Conservation (phyloP, 2,113 vertebrate species). For the Paralichthys olivaceus region DNA sequence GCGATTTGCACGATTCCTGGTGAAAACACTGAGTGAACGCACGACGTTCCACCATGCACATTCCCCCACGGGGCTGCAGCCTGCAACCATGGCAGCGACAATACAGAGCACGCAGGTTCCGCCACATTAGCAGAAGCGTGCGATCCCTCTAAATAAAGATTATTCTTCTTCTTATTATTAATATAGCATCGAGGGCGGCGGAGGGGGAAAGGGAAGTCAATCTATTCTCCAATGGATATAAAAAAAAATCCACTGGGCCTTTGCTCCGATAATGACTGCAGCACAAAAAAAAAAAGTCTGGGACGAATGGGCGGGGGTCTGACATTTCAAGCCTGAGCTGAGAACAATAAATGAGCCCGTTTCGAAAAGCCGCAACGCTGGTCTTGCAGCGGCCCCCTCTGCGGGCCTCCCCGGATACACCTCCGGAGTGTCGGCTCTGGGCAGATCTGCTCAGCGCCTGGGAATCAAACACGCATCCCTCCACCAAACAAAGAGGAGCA, state of each 20-base stretch:
- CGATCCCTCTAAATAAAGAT: neutral
- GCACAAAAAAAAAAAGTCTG: constrained; percentile 24
- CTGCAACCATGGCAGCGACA: neutral
- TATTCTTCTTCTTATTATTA: too few relatives aligned
- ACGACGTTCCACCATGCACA: neutral
- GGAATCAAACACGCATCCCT: constrained; percentile 30
- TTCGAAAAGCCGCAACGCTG: constrained; percentile 53
- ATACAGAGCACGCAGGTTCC: neutral
- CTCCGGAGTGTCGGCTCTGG: constrained; percentile 60
- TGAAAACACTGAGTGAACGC: neutral
- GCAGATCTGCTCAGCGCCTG: constrained; percentile 55
- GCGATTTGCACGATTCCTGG: neutral
- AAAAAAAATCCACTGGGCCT: constrained; percentile 40
- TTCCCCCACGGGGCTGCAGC: neutral
- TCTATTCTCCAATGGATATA: constrained; percentile 29
- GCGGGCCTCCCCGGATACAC: constrained; percentile 73
- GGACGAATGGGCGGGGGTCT: constrained; percentile 36
- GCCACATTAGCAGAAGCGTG: neutral
- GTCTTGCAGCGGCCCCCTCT: constrained; percentile 71
- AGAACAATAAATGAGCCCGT: constrained; percentile 70
- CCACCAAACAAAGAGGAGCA: neutral
- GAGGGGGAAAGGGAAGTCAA: constrained; percentile 1
- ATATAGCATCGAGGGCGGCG: constrained; percentile 17
- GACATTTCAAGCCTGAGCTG: constrained; percentile 31
- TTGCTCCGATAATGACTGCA: constrained; percentile 43